Conservation (phyloP, 2,888 invertebrate species). For the Tachina lurida region DNA sequence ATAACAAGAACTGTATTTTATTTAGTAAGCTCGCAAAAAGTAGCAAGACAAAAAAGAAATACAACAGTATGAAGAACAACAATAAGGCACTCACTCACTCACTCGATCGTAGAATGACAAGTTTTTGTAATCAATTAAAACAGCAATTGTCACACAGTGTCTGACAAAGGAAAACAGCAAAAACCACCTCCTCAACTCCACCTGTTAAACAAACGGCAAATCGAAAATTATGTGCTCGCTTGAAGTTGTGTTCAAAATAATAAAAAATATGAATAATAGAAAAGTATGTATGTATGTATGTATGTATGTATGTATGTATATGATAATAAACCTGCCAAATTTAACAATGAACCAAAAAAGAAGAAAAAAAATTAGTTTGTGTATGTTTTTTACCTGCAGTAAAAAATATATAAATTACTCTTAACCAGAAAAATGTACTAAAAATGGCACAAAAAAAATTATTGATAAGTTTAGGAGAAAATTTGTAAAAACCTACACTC, state of each 20-base stretch:
- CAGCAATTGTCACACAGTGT: conserved; percentile 39
- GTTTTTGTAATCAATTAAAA: neutral
- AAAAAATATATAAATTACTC: conserved; percentile 5
- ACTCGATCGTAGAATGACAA: no score
- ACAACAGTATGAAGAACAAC: neutral
- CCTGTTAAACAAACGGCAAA: neutral
- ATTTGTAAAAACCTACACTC: neutral
- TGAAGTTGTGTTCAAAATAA: no score
- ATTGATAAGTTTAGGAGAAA: neutral
- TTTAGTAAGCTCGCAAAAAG: conserved; percentile 33
- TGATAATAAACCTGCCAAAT: conserved; percentile 30
- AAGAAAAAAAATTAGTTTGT: neutral
- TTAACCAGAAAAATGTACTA: conserved; percentile 27
- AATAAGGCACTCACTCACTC: neutral
- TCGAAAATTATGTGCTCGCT: no score
- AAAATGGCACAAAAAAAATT: neutral
- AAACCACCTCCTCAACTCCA: neutral
- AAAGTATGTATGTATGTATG: neutral
- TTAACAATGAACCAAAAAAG: conserved; percentile 1
- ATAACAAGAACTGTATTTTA: conserved; percentile 16
- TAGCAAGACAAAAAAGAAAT: neutral
- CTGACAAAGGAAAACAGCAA: neutral
- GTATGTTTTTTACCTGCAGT: no score
- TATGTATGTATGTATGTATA: neutral
- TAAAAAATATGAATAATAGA: no score